Evolutionary conservation across 2,797 vertebrate genomes (phyloP).

Genomic region (Rhabdophis nuchalis): DNA sequence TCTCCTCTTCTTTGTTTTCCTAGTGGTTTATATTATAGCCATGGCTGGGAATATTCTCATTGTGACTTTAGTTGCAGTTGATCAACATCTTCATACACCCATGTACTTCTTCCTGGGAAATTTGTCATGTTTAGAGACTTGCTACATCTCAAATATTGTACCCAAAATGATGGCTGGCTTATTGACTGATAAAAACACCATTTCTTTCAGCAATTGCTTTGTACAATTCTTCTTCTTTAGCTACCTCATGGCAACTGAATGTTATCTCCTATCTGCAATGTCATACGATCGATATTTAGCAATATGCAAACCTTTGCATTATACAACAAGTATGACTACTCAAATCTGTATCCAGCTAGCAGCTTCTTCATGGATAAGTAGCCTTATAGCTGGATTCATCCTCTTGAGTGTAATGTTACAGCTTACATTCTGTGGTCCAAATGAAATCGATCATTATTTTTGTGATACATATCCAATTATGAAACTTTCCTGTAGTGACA

Average conservation of each 20-base stretch:
- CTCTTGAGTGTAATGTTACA: neutral
- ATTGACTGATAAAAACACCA: constrained; percentile 23
- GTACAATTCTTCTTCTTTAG: constrained; percentile 43
- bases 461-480: constrained; percentile 39
- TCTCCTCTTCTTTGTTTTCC: constrained; percentile 41
- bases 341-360: constrained; percentile 26
- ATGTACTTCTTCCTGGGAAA: constrained; percentile 61
- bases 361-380: constrained; percentile 18
- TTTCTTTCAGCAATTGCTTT: constrained; percentile 41
- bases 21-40: constrained; percentile 41
- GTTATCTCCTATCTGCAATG: constrained; percentile 45
- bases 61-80: constrained; percentile 32
- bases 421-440: constrained; percentile 33
- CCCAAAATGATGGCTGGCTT: constrained; percentile 44
- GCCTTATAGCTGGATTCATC: neutral
- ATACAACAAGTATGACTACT: constrained; percentile 33
- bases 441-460: constrained; percentile 51
- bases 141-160: constrained; percentile 40
- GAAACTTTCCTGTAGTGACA: constrained; percentile 26
- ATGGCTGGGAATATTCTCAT: constrained; percentile 53
- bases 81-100: constrained; percentile 49
- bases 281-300: constrained; percentile 46
- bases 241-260: constrained; percentile 37
- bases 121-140: constrained; percentile 54
- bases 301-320: constrained; percentile 48